Percentiles rank a stretch among this genome's conserved stretches.
These are phyloP conservation scores for Aromia moschata DNA, from an alignment of 2,888 invertebrate genomes.

Conservation along the genomic window DNA sequence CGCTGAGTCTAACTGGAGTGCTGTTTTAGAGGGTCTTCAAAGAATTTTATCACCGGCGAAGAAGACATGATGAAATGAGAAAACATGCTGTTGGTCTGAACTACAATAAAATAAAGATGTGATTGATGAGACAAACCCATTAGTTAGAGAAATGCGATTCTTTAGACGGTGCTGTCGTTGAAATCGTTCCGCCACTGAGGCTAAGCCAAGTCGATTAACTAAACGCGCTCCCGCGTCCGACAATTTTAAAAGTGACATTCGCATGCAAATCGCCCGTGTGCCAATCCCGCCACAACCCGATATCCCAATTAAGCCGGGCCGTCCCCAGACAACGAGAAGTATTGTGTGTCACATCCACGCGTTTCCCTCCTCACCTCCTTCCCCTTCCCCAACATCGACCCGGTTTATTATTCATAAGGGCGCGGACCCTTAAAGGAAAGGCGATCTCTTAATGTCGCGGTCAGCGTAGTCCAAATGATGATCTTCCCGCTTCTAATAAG, in stretches of 20 bases:
- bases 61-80: no score
- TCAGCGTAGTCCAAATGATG: no score
- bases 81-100: no score
- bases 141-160: no score
- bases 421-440: conserved; percentile 49
- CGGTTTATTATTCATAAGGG: conserved; percentile 54
- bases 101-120: no score
- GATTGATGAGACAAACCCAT: no score
- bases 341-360: conserved; percentile 16
- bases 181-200: no score
- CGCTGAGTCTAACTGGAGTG: no score
- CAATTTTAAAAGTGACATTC: conserved; percentile 9
- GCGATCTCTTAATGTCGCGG: conserved; percentile 56
- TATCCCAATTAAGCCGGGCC: conserved; percentile 23
- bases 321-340: conserved; percentile 6
- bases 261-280: conserved; percentile 10
- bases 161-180: no score
- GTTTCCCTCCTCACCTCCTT: conserved; percentile 31
- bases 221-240: not conserved
- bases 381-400: no score
- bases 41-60: no score
- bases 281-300: conserved; percentile 11
- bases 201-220: not conserved
- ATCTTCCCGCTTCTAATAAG: conserved; percentile 41
- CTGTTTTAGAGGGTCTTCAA: no score